Percentiles rank a stretch among this genome's conserved stretches.
These are phyloP conservation scores for Apocrypta bakeri DNA, from an alignment of 1,140 invertebrate genomes.

Conservation along the genomic window DNA sequence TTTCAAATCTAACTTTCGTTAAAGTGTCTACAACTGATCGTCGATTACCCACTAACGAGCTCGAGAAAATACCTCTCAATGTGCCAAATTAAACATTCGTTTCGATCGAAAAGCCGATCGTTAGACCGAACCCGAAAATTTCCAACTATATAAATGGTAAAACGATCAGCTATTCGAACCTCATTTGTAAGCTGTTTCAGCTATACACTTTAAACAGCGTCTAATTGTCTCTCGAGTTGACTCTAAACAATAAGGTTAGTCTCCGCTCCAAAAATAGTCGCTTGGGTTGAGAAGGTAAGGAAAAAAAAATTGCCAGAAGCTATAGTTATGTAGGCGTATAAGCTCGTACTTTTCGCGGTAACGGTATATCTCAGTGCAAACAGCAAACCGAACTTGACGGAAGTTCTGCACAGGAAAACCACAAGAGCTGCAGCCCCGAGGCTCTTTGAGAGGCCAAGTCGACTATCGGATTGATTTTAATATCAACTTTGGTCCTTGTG, in stretches of 20 bases:
- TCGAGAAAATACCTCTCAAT: background rate
- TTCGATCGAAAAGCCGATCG: background rate
- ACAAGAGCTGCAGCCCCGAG: slow-evolving; percentile 47
- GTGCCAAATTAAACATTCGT: background rate
- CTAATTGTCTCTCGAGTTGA: background rate
- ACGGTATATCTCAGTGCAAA: slow-evolving; percentile 55
- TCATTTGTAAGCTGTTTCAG: background rate
- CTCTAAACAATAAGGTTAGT: background rate
- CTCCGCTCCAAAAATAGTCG: no score
- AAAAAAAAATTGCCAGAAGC: background rate
- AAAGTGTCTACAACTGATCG: background rate
- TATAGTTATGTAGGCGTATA: background rate
- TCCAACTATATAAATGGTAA: background rate
- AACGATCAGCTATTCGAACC: background rate
- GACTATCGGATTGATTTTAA: slow-evolving; percentile 71
- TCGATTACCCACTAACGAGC: background rate
- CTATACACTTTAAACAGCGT: background rate
- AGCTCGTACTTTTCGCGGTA: no score
- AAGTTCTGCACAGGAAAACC: slow-evolving; percentile 58
- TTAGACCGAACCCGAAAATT: background rate
- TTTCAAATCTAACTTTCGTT: background rate
- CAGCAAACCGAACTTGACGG: slow-evolving; percentile 66
- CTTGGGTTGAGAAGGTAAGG: no score
- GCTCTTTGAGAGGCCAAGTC: slow-evolving; percentile 22
- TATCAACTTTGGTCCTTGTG: slow-evolving; percentile 60